phyloP scores from a whole-genome alignment of 2,113 vertebrate genomes.

The Dicrurus megarhynchus region DNA sequence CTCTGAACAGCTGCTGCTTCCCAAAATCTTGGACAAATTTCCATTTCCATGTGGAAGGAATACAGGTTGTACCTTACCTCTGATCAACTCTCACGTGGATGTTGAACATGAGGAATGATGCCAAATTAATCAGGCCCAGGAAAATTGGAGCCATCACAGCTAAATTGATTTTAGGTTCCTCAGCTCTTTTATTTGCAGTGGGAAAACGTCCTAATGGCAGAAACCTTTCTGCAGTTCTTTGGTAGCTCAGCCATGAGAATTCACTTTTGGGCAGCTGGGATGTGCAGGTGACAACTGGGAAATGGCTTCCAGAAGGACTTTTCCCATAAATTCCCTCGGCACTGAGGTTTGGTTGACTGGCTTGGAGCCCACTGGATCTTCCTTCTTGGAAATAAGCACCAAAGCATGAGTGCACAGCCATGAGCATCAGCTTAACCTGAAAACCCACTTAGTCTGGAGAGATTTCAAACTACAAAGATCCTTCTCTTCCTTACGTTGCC shows the following conservation, averaged over 20 bases:
- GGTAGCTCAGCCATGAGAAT: neutral
- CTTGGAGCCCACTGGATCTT: neutral
- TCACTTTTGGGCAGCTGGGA: neutral
- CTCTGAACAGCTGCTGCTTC: neutral
- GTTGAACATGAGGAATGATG: neutral
- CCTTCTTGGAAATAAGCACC: neutral
- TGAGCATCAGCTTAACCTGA: neutral
- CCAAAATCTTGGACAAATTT: neutral
- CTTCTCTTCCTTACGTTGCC: neutral
- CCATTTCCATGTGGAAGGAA: neutral
- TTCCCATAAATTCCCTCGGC: neutral
- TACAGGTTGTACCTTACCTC: neutral
- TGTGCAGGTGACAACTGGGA: neutral
- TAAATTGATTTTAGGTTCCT: neutral
- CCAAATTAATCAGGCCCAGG: neutral
- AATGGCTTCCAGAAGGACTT: neutral
- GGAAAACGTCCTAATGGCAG: neutral
- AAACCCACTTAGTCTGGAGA: neutral
- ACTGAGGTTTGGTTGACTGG: neutral
- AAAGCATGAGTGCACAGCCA: neutral
- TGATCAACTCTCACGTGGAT: neutral
- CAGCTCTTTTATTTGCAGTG: neutral
- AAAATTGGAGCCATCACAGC: neutral
- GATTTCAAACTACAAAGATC: neutral
- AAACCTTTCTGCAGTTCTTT: neutral